These are phyloP conservation scores for Brachypalpus laphriformis DNA, from an alignment of 2,888 invertebrate species.

Conservation along the genomic window DNA sequence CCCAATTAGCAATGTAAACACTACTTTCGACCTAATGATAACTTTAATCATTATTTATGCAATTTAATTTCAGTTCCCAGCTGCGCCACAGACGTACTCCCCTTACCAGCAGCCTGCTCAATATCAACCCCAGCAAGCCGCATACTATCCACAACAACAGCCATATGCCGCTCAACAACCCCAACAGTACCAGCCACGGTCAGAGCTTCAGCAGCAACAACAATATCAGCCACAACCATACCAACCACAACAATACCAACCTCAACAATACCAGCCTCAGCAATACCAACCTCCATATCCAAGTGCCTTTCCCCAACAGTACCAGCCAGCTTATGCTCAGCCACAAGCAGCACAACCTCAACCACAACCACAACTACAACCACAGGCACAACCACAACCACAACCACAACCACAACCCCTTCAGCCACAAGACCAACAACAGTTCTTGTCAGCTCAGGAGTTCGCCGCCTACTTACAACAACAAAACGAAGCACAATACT, in stretches of 20 bases:
- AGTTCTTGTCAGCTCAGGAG: constrained; percentile 80
- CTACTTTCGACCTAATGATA: background rate
- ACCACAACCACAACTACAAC: no score
- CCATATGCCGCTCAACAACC: constrained; percentile 35
- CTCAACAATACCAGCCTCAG: constrained; percentile 61
- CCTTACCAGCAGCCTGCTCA: constrained; percentile 53
- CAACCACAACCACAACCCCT: constrained; percentile 67
- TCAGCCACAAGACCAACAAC: constrained; percentile 76
- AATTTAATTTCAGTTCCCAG: constrained; percentile 38
- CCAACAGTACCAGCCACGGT: constrained; percentile 55
- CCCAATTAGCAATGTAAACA: constrained; percentile 7
- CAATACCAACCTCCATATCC: constrained; percentile 75
- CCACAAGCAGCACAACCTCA: constrained; percentile 72
- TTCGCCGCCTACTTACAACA: constrained; percentile 79
- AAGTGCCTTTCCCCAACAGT: constrained; percentile 60
- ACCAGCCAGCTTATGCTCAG: constrained; percentile 57
- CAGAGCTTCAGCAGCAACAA: background rate
- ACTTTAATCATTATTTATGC: background rate
- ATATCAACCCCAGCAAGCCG: constrained; percentile 51
- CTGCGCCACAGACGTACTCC: constrained; percentile 21
- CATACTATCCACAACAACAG: constrained; percentile 63
- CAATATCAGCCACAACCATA: constrained; percentile 54
- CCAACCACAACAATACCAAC: constrained; percentile 37
- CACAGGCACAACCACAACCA: constrained; percentile 66
- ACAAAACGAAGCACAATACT: constrained; percentile 78